Evolutionary conservation across 2,888 invertebrate species (phyloP), one percentile per base, ranked within the genome.

Genomic region (Pocota personata): DNA sequence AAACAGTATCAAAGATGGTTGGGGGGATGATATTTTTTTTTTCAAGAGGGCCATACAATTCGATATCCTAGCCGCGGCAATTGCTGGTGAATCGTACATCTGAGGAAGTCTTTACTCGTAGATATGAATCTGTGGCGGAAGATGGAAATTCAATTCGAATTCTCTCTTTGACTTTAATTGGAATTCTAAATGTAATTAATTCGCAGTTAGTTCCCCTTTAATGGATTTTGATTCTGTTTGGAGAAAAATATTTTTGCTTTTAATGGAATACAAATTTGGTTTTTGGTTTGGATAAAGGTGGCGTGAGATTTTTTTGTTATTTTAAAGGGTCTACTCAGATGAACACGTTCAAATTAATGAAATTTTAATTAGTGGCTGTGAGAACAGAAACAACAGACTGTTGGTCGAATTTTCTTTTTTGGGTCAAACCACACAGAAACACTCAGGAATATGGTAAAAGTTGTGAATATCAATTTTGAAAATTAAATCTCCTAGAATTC

Each of bases 131-230:
- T 30, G 14, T 67, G 43, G 48, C 19, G 50, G 57, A 43, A 76
- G 62, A 71, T 66, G 48, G 66, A 79, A 76, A 71, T 79, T 84
- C 79, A 37, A 75, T 80, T 76, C 40, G 52, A 62, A 19, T 19
- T 57, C 37, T 64, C 14, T 14, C 27, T 24, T 30, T 40, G 52
- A n/a, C 43, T 78, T 62, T 60, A 78, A 78, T 78, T 78, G 78
- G 52, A 78, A 62, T 52, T 24, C 69, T 57, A 79, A 84, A 79
- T 75, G 79, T 71, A 84, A 84, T 84, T 84, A 84, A 79, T 79
- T 75, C 83, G 62, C 27, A 69, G 50, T 79, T 75, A 79, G 83
- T 84, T 79, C 57, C 46, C 62, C 69, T 79, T 79, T 73, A 79
- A 71, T 21, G 78, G 72, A 62, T 72, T 48, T 67, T 37, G 69